These are phyloP conservation scores for Saccostrea cuccullata DNA, from an alignment of 1,140 invertebrate species.

Conservation along the genomic window DNA sequence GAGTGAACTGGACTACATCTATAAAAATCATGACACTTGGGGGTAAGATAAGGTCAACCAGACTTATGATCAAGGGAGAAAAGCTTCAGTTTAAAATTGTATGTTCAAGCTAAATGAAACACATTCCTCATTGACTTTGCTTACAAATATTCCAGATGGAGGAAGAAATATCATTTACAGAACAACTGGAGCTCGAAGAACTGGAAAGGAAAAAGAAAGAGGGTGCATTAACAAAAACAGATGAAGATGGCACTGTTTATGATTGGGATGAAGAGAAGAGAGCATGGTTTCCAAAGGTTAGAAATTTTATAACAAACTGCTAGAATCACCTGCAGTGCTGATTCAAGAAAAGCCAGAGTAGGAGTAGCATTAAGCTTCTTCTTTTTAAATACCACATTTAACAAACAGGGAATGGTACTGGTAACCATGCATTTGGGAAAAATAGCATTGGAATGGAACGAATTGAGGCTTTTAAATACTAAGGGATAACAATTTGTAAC, in stretches of 20 bases:
- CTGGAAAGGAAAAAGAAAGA: slow-evolving; percentile 69
- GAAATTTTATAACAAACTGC: not conserved
- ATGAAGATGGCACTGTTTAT: slow-evolving; percentile 92
- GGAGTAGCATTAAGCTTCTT: not conserved
- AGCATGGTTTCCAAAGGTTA: slow-evolving; percentile 96
- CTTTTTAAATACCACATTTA: not conserved
- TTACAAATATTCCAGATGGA: not conserved
- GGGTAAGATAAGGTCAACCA: too few relatives aligned
- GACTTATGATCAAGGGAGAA: too few relatives aligned
- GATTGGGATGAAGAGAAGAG: slow-evolving; percentile 94
- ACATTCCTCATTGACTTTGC: too few relatives aligned
- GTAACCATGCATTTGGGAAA: too few relatives aligned
- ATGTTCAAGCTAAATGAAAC: too few relatives aligned
- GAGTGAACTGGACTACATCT: too few relatives aligned
- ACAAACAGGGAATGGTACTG: not conserved
- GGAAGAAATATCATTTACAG: slow-evolving; percentile 74
- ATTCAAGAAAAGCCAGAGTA: not conserved
- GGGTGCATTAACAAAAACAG: slow-evolving; percentile 84
- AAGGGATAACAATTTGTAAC: too few relatives aligned
- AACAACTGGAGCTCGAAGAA: slow-evolving; percentile 74
- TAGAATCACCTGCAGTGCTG: not conserved
- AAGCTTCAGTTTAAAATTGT: too few relatives aligned
- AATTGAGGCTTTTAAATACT: too few relatives aligned
- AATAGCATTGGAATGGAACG: too few relatives aligned
- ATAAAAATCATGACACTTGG: too few relatives aligned